These are phyloP conservation scores for Clarias laeviceps DNA, from an alignment of 2,797 vertebrate genomes.

Conservation along the genomic window DNA sequence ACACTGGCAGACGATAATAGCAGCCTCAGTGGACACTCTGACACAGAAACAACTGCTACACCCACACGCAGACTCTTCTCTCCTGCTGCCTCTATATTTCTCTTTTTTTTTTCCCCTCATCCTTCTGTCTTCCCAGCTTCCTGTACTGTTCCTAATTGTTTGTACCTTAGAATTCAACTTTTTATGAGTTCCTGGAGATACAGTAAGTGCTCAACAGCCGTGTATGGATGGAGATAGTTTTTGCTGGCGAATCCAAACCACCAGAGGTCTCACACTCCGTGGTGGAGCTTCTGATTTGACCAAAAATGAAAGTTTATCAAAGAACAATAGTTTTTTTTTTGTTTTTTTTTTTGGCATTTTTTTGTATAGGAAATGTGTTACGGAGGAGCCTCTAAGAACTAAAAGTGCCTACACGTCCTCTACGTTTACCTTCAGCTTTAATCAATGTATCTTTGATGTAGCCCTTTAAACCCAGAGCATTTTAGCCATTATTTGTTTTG, in stretches of 20 bases:
- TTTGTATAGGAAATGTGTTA: not conserved
- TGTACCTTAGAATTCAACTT: conserved; percentile 5
- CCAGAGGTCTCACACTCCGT: not conserved
- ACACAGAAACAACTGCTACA: conserved; percentile 28
- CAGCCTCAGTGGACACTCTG: conserved; percentile 32
- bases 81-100: conserved; percentile 13
- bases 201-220: not conserved
- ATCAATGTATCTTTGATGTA: not conserved
- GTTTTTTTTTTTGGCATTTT: too few species aligned
- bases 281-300: not conserved
- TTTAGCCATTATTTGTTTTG: too few species aligned
- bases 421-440: not conserved
- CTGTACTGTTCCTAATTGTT: not conserved
- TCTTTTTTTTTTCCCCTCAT: not conserved
- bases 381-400: not conserved
- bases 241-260: not conserved
- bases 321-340: too few species aligned
- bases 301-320: not conserved
- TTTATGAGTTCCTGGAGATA: not conserved
- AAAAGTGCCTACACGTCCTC: not conserved
- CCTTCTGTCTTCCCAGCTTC: conserved; percentile 4
- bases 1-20: conserved; percentile 43
- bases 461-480: too few species aligned
- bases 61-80: conserved; percentile 16
- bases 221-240: not conserved